Conservation (phyloP, 2,797 vertebrate genomes). For the Alfaro cultratus region DNA sequence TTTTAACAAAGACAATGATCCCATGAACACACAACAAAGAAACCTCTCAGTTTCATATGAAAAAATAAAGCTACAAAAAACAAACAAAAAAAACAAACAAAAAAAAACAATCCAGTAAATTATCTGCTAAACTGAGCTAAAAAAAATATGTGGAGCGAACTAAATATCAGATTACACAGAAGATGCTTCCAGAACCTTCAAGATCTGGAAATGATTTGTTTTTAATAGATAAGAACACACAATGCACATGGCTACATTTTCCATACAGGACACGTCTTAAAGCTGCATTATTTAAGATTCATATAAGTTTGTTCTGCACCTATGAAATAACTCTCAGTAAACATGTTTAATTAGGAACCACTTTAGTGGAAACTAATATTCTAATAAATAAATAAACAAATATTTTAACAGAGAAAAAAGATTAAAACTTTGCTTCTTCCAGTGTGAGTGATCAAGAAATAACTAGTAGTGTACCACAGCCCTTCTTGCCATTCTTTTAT, state of each 20-base stretch:
- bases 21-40: too few species aligned
- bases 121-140: too few species aligned
- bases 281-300: background rate
- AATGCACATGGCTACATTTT: background rate
- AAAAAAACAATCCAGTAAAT: too few species aligned
- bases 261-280: background rate
- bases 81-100: too few species aligned
- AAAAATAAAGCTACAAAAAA: too few species aligned
- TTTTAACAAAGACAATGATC: too few species aligned
- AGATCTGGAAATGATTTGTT: too few species aligned
- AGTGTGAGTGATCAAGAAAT: background rate
- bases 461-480: background rate
- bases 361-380: too few species aligned
- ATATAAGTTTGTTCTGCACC: background rate
- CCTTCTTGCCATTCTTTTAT: background rate
- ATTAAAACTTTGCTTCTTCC: background rate
- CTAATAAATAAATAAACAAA: background rate
- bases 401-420: background rate
- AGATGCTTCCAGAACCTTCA: too few species aligned
- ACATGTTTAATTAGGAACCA: background rate
- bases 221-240: background rate
- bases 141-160: too few species aligned
- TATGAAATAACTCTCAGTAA: background rate
- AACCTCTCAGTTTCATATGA: too few species aligned
- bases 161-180: too few species aligned